Conservation (phyloP, 2,797 vertebrate species). For the Sphaeramia orbicularis region DNA sequence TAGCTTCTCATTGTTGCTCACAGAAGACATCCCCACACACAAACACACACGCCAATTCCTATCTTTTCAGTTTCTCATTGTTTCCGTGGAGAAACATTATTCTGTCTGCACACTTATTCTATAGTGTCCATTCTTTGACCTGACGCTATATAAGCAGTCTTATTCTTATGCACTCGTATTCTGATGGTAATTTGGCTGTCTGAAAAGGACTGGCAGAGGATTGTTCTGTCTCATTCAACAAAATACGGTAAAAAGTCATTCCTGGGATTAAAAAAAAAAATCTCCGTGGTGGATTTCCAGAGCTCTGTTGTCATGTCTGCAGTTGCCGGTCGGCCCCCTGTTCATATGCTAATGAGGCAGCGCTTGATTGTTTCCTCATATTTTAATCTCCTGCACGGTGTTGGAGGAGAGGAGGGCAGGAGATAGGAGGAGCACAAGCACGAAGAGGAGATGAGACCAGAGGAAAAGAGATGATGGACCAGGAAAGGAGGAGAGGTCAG, state of each 20-base stretch:
- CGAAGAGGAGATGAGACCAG: slow-evolving; percentile 56
- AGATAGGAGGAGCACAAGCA: slow-evolving; percentile 42
- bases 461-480: slow-evolving; percentile 50
- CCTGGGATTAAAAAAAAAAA: slow-evolving; percentile 78
- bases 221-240: slow-evolving; percentile 83
- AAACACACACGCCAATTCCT: slow-evolving; percentile 42
- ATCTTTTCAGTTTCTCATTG: slow-evolving; percentile 77
- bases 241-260: slow-evolving; percentile 87
- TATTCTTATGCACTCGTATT: slow-evolving; percentile 78
- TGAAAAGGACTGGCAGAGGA: slow-evolving; percentile 78
- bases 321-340: slow-evolving; percentile 71
- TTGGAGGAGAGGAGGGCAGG: slow-evolving; percentile 40
- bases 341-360: slow-evolving; percentile 86
- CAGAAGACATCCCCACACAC: slow-evolving; percentile 32
- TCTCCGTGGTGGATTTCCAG: slow-evolving; percentile 76
- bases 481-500: slow-evolving; percentile 42
- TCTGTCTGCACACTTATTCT: slow-evolving; percentile 79
- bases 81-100: slow-evolving; percentile 78
- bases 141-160: slow-evolving; percentile 78
- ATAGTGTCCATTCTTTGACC: slow-evolving; percentile 80
- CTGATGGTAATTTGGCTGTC: slow-evolving; percentile 85
- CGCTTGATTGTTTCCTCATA: slow-evolving; percentile 87
- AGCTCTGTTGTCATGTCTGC: slow-evolving; percentile 75
- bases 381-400: slow-evolving; percentile 83
- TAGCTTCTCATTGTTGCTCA: slow-evolving; percentile 48